Evolutionary conservation across 2,797 vertebrate genomes (phyloP).

Genomic region (Nannoperca australis): DNA sequence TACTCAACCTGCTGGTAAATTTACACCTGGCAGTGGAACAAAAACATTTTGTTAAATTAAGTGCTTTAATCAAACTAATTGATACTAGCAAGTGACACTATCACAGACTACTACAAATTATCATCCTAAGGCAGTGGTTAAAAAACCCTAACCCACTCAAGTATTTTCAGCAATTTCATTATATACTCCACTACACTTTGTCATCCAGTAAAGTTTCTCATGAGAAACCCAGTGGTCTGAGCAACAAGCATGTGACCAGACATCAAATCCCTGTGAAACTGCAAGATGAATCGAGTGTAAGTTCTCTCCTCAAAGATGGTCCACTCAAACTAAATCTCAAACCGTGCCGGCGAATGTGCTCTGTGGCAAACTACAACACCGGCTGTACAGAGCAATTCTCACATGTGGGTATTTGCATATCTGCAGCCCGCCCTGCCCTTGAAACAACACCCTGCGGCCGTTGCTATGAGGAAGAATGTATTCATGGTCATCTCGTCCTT

Average conservation of each 20-base stretch:
- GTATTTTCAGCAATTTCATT: not conserved
- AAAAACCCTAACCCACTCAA: no score
- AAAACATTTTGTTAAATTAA: slow-evolving; percentile 66
- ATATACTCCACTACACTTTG: not conserved
- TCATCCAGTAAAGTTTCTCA: not conserved
- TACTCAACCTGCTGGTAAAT: slow-evolving; percentile 54
- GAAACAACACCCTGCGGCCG: slow-evolving; percentile 38
- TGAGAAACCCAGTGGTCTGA: slow-evolving; percentile 1
- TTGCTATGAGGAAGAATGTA: slow-evolving; percentile 7
- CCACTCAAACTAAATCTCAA: slow-evolving; percentile 15
- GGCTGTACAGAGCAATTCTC: not conserved
- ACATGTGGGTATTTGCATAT: not conserved
- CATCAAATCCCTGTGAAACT: slow-evolving; percentile 24
- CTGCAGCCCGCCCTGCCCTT: slow-evolving; percentile 11
- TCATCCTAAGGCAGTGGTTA: not conserved
- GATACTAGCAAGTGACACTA: not conserved
- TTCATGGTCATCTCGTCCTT: slow-evolving; percentile 14
- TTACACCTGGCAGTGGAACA: slow-evolving; percentile 50
- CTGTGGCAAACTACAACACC: slow-evolving; percentile 4
- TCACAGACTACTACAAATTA: not conserved
- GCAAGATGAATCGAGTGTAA: slow-evolving; percentile 19
- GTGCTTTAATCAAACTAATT: slow-evolving; percentile 52
- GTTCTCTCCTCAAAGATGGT: slow-evolving; percentile 16
- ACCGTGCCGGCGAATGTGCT: not conserved
- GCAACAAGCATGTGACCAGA: slow-evolving; percentile 13